A percentile compares a stretch with the other conserved stretches of the same genome.
Conservation (phyloP, 2,113 vertebrate species). For the Lamprotornis superbus region DNA sequence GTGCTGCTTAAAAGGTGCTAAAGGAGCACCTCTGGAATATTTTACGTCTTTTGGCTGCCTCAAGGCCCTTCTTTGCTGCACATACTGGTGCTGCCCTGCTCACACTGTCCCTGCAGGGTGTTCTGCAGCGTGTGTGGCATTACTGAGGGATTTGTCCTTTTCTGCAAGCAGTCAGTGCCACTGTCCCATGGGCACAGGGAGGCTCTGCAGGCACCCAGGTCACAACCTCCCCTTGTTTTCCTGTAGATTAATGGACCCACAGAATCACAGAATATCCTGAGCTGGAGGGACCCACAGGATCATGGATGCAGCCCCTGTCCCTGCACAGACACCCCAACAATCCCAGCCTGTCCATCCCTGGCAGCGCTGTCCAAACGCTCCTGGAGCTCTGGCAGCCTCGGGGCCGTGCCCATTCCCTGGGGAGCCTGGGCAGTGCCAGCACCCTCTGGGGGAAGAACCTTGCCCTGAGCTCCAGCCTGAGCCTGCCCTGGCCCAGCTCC, state of each 20-base stretch:
- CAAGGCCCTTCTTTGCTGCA: neutral
- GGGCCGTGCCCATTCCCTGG: neutral
- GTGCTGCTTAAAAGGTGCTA: neutral
- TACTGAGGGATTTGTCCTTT: neutral
- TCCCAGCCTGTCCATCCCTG: neutral
- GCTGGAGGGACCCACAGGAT: too few relatives aligned
- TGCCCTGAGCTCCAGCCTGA: neutral
- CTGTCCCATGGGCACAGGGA: neutral
- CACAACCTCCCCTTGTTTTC: neutral
- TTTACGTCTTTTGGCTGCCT: neutral
- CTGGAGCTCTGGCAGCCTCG: neutral
- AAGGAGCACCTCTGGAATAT: neutral
- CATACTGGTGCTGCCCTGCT: neutral
- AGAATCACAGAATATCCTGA: neutral
- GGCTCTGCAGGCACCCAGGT: neutral
- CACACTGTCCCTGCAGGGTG: neutral
- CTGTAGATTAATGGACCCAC: neutral
- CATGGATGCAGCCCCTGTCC: rapidly evolving
- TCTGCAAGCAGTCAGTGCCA: neutral
- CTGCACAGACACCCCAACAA: neutral
- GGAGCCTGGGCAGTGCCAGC: neutral
- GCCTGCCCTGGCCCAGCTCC: rapidly evolving
- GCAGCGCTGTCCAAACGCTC: neutral
- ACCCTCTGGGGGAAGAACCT: neutral
- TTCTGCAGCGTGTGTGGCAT: rapidly evolving